A percentile compares a stretch with the other conserved stretches of the same genome.
phyloP scores from a whole-genome alignment of 2,888 invertebrate species.

The Alcis repandata region DNA sequence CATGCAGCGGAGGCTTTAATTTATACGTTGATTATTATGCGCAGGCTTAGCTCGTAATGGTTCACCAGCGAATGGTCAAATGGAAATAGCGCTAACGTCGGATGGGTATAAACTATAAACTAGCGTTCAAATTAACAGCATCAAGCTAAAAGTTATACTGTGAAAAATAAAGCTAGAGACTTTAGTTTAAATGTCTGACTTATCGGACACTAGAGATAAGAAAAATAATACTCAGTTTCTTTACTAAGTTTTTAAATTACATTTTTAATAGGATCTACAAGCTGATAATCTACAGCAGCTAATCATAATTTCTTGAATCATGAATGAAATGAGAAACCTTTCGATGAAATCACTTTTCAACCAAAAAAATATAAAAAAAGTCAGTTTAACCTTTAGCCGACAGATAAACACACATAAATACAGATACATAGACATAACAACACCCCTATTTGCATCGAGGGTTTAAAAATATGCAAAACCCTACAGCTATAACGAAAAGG shows the following conservation, averaged over 20 bases:
- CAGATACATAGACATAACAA: too few species aligned
- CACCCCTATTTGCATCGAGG: too few species aligned
- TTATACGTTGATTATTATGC: conserved; percentile 17
- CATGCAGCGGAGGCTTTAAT: conserved; percentile 18
- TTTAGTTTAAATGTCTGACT: background rate
- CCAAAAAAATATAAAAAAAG: too few species aligned
- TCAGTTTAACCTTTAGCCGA: too few species aligned
- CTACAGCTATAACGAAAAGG: conserved; percentile 11
- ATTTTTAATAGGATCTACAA: too few species aligned
- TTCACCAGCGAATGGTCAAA: background rate
- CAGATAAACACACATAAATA: too few species aligned
- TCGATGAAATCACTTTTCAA: too few species aligned
- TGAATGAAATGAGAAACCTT: too few species aligned
- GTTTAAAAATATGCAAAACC: conserved; percentile 3
- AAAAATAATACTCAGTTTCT: background rate
- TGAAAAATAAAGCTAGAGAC: background rate
- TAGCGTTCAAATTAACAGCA: background rate
- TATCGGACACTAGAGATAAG: background rate
- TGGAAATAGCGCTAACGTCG: background rate
- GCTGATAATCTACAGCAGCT: too few species aligned
- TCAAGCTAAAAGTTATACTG: background rate
- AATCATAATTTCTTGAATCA: too few species aligned
- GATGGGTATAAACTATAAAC: background rate
- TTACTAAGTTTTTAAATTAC: too few species aligned
- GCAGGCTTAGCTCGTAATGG: conserved; percentile 4